A percentile compares a stretch with the other conserved stretches of the same genome.
phyloP scores from a whole-genome alignment of 2,797 vertebrate species.

The Antennarius maculatus region DNA sequence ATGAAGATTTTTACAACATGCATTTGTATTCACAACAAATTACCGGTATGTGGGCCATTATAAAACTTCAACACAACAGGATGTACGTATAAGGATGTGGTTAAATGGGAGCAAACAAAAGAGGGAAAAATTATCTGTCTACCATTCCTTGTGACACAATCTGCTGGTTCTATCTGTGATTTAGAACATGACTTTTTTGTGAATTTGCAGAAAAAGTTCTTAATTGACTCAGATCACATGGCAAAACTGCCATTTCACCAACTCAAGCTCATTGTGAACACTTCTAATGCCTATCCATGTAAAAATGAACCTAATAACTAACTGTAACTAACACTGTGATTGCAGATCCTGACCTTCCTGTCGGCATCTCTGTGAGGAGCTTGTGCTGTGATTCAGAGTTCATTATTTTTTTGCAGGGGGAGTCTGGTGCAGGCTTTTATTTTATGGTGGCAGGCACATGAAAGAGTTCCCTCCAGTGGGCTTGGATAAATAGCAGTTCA shows the following conservation, averaged over 20 bases:
- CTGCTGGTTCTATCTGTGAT: constrained; percentile 8
- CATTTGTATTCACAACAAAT: constrained; percentile 8
- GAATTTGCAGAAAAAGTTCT: constrained; percentile 21
- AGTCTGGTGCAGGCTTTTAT: constrained; percentile 63
- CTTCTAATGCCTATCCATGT: constrained; percentile 34
- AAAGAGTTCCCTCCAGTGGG: constrained; percentile 74
- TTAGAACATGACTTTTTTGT: constrained; percentile 5
- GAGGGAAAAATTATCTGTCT: constrained; percentile 20
- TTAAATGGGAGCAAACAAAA: constrained; percentile 13
- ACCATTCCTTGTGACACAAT: constrained; percentile 11
- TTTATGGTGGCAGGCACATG: constrained; percentile 69
- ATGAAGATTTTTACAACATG: constrained; percentile 34
- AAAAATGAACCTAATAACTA: constrained; percentile 67
- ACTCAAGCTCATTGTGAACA: constrained; percentile 44
- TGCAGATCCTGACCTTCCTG: constrained; percentile 47
- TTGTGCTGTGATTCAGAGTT: constrained; percentile 50
- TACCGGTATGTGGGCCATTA: neutral
- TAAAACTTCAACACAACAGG: constrained; percentile 43
- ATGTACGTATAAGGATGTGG: constrained; percentile 35
- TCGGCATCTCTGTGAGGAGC: constrained; percentile 36
- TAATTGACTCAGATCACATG: constrained; percentile 42
- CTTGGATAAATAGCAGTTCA: constrained; percentile 71
- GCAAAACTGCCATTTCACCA: constrained; percentile 1
- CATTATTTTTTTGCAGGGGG: constrained; percentile 74
- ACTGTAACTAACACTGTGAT: constrained; percentile 38